Base-by-base conservation (phyloP, 2,113 vertebrate species). In the Actenoides lindsayi region DNA sequence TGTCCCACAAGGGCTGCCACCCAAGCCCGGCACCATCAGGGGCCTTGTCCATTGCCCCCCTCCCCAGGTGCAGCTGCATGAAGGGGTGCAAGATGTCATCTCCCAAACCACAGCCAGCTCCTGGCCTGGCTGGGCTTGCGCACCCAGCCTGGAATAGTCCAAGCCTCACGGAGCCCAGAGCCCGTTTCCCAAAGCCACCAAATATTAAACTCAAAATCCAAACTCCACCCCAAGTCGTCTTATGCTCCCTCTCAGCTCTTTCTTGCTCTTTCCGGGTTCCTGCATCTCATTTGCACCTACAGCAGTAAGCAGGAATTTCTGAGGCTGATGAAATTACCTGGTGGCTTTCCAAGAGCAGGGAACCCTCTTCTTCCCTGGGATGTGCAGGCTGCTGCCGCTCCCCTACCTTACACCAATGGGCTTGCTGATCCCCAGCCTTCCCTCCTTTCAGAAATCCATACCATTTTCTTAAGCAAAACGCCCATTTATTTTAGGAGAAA, bases 281-380 rank as follows among this genome's bases (percentile, higher is more conserved):
- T 41, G 75, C 60, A 24, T 82, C 70, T 84, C 67, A 37, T 89
- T 73, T 69, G 24, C 9, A 20, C 84, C 73, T 16, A 25, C 56
- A 0, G 6, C 46, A 88, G 82, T 2, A 23, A 51, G 60, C 28
- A 63, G 85, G 71, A 88, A 53, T n/a, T 90, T 57, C 88, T 88
- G 90, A 64, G 85, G 35, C 67, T 0, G 1, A 18, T 13, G 64
- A 56, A 79, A 69, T 41, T 11, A 3, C 8, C 71, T 57, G 65
- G 51, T 94, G 92, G 44, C 59, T 79, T 83, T 89, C 93, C 89
- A 83, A 68, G 65, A 85, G 73, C 56, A 68, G 25, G 53, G 33
- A 63, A 37, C 14, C 21, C 0, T 2, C 31, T n/a, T 64, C 68
- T 31, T 74, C n/a, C 1, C 30, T 2, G 31, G 17, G 62, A 9